These are phyloP conservation scores for Premnoplex brunnescens DNA, from an alignment of 2,797 vertebrate genomes.

Conservation along the genomic window DNA sequence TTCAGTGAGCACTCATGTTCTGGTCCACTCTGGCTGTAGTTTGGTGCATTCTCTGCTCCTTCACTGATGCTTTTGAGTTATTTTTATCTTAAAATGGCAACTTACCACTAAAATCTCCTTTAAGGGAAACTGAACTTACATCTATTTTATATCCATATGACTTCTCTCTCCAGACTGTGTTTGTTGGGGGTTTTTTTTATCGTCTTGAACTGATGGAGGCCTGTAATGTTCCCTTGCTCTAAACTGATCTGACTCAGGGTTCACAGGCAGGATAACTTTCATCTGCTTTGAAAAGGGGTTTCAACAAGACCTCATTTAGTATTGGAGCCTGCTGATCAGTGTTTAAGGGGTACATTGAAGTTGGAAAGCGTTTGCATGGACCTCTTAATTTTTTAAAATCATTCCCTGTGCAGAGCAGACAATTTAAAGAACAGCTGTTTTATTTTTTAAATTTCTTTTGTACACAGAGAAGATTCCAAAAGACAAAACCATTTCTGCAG, in stretches of 20 bases:
- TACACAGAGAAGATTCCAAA: not conserved
- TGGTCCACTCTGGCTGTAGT: not conserved
- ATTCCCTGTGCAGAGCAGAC: not conserved
- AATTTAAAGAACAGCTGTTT: not conserved
- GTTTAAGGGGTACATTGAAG: not conserved
- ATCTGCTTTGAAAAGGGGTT: not conserved
- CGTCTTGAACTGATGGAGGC: not conserved
- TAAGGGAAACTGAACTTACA: not conserved
- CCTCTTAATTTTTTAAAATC: not conserved
- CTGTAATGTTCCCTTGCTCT: not conserved
- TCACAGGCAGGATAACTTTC: not conserved
- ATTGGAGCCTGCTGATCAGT: not conserved
- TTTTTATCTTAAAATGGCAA: not conserved
- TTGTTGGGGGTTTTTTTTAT: not conserved
- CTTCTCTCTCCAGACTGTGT: not conserved
- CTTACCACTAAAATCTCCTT: not conserved
- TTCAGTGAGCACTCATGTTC: fast-evolving
- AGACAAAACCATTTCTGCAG: not conserved
- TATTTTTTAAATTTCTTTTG: not conserved
- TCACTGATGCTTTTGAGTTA: not conserved
- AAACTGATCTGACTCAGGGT: not conserved
- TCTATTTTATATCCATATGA: not conserved
- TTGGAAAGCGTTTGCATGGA: not conserved
- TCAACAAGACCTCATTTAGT: not conserved
- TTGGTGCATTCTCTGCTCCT: not conserved